Evolutionary conservation across 2,888 invertebrate species (phyloP).

Genomic region (Nymphalis c-album): DNA sequence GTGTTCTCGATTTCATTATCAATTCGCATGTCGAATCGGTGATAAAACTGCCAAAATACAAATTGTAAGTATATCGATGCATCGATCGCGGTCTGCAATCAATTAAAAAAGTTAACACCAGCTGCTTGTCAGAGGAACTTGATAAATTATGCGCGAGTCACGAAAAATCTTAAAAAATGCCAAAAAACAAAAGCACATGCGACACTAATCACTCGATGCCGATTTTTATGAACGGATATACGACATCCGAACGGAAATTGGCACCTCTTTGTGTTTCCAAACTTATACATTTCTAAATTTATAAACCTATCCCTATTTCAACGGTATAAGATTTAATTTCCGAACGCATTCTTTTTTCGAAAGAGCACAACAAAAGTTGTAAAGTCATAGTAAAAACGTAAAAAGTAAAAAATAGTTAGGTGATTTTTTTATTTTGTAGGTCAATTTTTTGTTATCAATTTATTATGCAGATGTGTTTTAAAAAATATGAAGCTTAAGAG

Average conservation of each 20-base stretch:
- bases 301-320: conserved; percentile 36
- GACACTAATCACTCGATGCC: conserved; percentile 72
- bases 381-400: conserved; percentile 39
- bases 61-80: conserved; percentile 31
- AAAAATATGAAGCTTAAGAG: conserved; percentile 63
- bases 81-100: conserved; percentile 49
- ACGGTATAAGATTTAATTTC: conserved; percentile 41
- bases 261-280: conserved; percentile 67
- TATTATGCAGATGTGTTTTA: conserved; percentile 77
- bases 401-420: conserved; percentile 43
- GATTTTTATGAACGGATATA: conserved; percentile 78
- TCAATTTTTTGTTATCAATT: conserved; percentile 78
- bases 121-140: conserved; percentile 66
- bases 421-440: conserved; percentile 71
- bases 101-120: conserved; percentile 52
- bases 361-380: conserved; percentile 15
- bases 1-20: too few species aligned
- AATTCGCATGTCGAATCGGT: background rate
- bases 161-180: conserved; percentile 62
- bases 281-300: conserved; percentile 31
- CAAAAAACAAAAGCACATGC: conserved; percentile 69
- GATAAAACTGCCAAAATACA: conserved; percentile 15
- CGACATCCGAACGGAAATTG: conserved; percentile 75
- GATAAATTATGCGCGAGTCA: conserved; percentile 64
- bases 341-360: background rate